A percentile compares a stretch with the other conserved stretches of the same genome.
These are phyloP conservation scores for Coenobita brevimanus DNA, from an alignment of 1,140 invertebrate species.

Conservation along the genomic window DNA sequence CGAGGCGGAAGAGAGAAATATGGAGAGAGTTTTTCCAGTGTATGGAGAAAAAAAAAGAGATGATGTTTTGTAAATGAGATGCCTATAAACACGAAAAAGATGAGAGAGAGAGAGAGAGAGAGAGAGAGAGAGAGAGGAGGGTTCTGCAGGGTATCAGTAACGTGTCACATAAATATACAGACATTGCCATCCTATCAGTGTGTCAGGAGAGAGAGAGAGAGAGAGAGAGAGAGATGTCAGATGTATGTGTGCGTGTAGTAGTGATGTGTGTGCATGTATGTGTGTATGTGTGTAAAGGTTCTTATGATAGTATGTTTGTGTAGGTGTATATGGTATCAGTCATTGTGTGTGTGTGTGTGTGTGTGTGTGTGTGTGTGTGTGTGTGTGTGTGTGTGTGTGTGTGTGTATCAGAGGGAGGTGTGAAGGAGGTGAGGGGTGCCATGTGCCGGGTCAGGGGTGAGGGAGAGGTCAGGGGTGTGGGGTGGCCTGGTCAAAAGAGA, in stretches of 20 bases:
- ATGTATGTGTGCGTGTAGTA: neutral
- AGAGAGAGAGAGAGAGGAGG: conserved; percentile 4
- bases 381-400: conserved; percentile 6
- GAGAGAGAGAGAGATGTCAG: neutral
- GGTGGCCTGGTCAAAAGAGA: too few relatives aligned
- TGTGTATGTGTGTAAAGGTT: too few relatives aligned
- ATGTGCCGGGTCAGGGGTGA: neutral
- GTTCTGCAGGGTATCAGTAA: too few relatives aligned
- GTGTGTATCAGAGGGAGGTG: too few relatives aligned
- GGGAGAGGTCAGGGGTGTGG: neutral
- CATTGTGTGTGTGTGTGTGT: conserved; percentile 25
- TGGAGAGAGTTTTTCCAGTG: too few relatives aligned
- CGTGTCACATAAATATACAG: too few relatives aligned
- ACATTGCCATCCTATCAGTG: neutral
- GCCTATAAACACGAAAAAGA: conserved; percentile 8
- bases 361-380: conserved; percentile 40
- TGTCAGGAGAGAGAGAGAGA: neutral
- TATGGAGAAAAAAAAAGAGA: too few relatives aligned
- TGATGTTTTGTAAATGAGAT: too few relatives aligned
- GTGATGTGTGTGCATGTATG: too few relatives aligned
- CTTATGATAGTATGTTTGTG: neutral
- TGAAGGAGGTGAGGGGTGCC: neutral
- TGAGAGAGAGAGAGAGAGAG: conserved; percentile 16
- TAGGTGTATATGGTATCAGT: neutral
- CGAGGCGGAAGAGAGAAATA: too few relatives aligned